Evolutionary conservation across 2,797 vertebrate genomes (phyloP).

Genomic region (Poecilia gillii): DNA sequence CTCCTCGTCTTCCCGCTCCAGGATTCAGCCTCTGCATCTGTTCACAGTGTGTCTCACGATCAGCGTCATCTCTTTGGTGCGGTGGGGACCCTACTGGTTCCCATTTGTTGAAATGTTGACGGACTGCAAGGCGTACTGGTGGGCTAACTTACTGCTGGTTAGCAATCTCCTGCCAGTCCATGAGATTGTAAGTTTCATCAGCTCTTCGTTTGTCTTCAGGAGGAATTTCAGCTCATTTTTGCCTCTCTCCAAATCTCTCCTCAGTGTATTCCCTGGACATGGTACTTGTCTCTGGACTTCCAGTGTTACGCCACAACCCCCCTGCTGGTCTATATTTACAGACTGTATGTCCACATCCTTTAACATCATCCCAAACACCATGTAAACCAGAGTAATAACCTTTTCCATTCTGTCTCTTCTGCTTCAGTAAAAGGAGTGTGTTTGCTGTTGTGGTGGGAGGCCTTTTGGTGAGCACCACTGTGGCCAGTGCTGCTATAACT

Average conservation of each 20-base stretch:
- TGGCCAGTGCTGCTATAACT: slow-evolving; percentile 77
- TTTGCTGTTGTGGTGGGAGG: slow-evolving; percentile 69
- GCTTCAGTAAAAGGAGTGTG: slow-evolving; percentile 75
- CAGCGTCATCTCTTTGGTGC: slow-evolving; percentile 78
- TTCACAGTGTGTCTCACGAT: slow-evolving; percentile 84
- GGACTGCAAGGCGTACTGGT: slow-evolving; percentile 86
- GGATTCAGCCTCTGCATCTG: slow-evolving; percentile 87
- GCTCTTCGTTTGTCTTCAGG: background rate
- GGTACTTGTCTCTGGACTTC: slow-evolving; percentile 90
- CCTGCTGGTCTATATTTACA: slow-evolving; percentile 79
- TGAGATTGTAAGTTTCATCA: slow-evolving; percentile 76
- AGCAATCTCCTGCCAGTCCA: slow-evolving; percentile 83
- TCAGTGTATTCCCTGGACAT: slow-evolving; percentile 89
- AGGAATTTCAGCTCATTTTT: background rate
- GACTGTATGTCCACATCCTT: slow-evolving; percentile 75
- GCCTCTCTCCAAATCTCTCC: slow-evolving; percentile 21
- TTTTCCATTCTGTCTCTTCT: slow-evolving; percentile 10
- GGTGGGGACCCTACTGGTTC: slow-evolving; percentile 85
- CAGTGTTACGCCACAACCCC: slow-evolving; percentile 86
- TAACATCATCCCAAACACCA: background rate
- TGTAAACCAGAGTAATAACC: background rate
- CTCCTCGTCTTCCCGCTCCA: slow-evolving; percentile 41
- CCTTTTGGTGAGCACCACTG: slow-evolving; percentile 76
- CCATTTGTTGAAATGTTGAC: slow-evolving; percentile 78
- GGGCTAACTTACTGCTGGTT: slow-evolving; percentile 85